Evolutionary conservation across 2,888 invertebrate genomes (phyloP).

Genomic region (Apotomis capreana): DNA sequence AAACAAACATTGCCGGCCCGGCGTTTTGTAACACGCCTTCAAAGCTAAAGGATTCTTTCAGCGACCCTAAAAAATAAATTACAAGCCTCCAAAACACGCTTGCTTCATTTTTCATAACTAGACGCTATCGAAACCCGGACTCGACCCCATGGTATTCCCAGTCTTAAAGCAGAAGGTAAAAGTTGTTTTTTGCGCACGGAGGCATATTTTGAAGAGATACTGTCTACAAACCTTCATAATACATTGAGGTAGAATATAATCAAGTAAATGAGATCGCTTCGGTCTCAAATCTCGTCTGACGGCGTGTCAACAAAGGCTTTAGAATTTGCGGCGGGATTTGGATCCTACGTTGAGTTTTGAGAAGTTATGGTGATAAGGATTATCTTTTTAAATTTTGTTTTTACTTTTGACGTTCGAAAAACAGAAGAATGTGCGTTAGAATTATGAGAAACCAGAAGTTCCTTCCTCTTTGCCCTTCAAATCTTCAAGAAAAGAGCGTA

Average conservation of each 20-base stretch:
- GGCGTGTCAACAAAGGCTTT: conserved; percentile 49
- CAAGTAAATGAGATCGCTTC: conserved; percentile 64
- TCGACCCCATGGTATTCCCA: background rate
- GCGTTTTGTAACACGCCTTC: conserved; percentile 7
- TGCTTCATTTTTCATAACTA: conserved; percentile 19
- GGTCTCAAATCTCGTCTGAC: conserved; percentile 50
- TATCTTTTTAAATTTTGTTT: too few relatives aligned
- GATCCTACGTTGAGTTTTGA: too few relatives aligned
- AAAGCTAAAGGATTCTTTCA: conserved; percentile 27
- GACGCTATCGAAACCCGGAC: conserved; percentile 2
- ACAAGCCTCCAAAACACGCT: conserved; percentile 12
- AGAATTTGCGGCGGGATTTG: background rate
- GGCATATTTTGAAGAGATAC: conserved; percentile 36
- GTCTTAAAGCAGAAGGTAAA: background rate
- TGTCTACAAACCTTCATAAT: conserved; percentile 28
- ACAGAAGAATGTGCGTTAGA: too few relatives aligned
- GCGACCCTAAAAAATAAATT: conserved; percentile 33
- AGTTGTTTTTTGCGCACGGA: background rate
- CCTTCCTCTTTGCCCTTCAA: too few relatives aligned
- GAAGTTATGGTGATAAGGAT: too few relatives aligned
- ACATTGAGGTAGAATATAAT: conserved; percentile 55
- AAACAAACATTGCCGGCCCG: conserved; percentile 17
- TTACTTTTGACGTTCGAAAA: too few relatives aligned
- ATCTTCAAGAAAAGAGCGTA: too few relatives aligned
- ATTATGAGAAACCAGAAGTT: too few relatives aligned